Percentiles rank a stretch among this genome's conserved stretches.
These are phyloP conservation scores for Cotesia congregata DNA, from an alignment of 2,888 invertebrate genomes.

Conservation along the genomic window DNA sequence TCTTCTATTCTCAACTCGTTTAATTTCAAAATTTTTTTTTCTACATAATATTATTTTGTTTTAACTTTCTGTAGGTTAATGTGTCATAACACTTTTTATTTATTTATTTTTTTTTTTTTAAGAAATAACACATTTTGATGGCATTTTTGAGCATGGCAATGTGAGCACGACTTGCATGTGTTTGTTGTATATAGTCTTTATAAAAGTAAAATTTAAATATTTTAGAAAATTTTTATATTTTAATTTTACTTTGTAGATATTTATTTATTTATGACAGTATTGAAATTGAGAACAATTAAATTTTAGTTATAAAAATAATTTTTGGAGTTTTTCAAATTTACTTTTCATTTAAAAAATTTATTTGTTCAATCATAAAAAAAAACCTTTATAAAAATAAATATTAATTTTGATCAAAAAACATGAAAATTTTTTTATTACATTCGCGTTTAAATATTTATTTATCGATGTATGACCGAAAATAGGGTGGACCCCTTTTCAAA, in stretches of 20 bases:
- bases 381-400: too few species aligned
- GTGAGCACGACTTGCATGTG: background rate
- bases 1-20: background rate
- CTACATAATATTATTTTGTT: background rate
- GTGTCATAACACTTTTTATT: background rate
- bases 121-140: background rate
- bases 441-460: too few species aligned
- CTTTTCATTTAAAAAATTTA: too few species aligned
- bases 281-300: too few species aligned
- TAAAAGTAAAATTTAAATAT: background rate
- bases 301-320: too few species aligned
- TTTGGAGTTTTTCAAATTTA: too few species aligned
- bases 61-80: background rate
- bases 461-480: too few species aligned
- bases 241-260: background rate
- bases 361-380: too few species aligned
- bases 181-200: background rate
- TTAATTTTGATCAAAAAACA: too few species aligned
- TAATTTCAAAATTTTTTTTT: background rate
- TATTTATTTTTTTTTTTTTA: background rate
- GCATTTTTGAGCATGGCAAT: background rate
- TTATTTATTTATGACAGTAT: too few species aligned
- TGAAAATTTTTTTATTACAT: too few species aligned
- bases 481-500: too few species aligned
- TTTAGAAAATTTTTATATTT: background rate